Evolutionary conservation across 2,113 vertebrate species (phyloP), one percentile per base, ranked within the genome.

Genomic region (Craseonycteris thonglongyai): DNA sequence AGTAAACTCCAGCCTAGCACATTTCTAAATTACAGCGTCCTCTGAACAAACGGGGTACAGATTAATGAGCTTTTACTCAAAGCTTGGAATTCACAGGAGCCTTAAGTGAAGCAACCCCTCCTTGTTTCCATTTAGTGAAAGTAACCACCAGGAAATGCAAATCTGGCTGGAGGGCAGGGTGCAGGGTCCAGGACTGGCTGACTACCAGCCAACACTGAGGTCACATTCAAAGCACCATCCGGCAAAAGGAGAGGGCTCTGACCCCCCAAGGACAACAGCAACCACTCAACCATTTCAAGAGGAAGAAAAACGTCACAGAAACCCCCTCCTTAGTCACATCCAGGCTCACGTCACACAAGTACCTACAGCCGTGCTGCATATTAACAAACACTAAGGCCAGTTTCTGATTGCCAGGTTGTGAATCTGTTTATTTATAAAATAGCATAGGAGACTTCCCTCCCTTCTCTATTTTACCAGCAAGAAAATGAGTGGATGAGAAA

Each of bases 31-130:
- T 91, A 95, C 79, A 93, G 69, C 74, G 56, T 91, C 63, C 83
- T 96, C 88, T 85, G 68, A 96, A 95, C 66, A 96, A 96, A 96
- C 88, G 59, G 90, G 65, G 47, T 95, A 30, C 92, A 97, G 95
- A 96, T 92, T 95, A 96, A 97, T 95, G 84, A 97, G 63, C 66
- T 95, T 90, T 96, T 68, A 59, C 78, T 90, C 54, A 51, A 88
- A 82, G 88, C 40, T 78, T 13, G 74, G 76, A 96, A 89, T 81
- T 96, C 86, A 79, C 68, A n/a, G 72, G 33, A 81, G 58, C n/a
- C 82, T 93, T 91, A 94, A 96, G 90, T 79, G 95, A 96, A 93
- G 85, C 5, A 6, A 93, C 40, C 30, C 49, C 59, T 51, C 56
- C 76, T 76, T 63, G 40, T 92, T 91, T 85, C 94, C 63, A 90